Evolutionary conservation across 2,797 vertebrate species (phyloP).

Genomic region (Cynodonichthys magdalenae): DNA sequence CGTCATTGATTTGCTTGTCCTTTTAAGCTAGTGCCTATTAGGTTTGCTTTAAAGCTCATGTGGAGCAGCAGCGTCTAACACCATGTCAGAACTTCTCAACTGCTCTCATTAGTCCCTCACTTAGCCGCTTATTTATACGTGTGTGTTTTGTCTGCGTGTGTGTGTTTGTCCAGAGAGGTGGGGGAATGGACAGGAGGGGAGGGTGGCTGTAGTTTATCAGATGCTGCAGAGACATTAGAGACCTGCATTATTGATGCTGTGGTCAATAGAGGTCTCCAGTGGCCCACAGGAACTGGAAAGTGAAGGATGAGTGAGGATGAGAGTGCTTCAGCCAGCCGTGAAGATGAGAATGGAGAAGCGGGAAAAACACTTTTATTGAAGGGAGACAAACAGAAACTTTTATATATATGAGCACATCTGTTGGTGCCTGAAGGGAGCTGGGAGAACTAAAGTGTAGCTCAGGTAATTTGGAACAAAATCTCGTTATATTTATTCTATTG

Average conservation of each 20-base stretch:
- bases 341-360: slow-evolving; percentile 36
- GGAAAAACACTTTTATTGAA: slow-evolving; percentile 44
- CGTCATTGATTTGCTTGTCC: slow-evolving; percentile 67
- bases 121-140: slow-evolving; percentile 30
- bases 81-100: slow-evolving; percentile 62
- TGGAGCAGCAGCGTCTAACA: slow-evolving; percentile 58
- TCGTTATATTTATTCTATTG: background rate
- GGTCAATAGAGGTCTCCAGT: slow-evolving; percentile 81
- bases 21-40: slow-evolving; percentile 67
- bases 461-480: background rate
- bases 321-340: slow-evolving; percentile 47
- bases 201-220: slow-evolving; percentile 73
- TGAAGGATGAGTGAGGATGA: slow-evolving; percentile 58
- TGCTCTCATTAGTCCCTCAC: slow-evolving; percentile 71
- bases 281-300: slow-evolving; percentile 71
- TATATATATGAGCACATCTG: background rate
- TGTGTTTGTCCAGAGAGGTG: slow-evolving; percentile 32
- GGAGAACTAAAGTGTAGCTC: background rate
- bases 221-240: slow-evolving; percentile 78
- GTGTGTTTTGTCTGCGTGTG: slow-evolving; percentile 3
- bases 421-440: background rate
- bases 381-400: slow-evolving; percentile 32
- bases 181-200: slow-evolving; percentile 46
- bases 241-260: slow-evolving; percentile 81
- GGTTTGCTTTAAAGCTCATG: slow-evolving; percentile 58